Evolutionary conservation across 2,113 vertebrate genomes (phyloP).

Genomic region (Pheucticus melanocephalus): DNA sequence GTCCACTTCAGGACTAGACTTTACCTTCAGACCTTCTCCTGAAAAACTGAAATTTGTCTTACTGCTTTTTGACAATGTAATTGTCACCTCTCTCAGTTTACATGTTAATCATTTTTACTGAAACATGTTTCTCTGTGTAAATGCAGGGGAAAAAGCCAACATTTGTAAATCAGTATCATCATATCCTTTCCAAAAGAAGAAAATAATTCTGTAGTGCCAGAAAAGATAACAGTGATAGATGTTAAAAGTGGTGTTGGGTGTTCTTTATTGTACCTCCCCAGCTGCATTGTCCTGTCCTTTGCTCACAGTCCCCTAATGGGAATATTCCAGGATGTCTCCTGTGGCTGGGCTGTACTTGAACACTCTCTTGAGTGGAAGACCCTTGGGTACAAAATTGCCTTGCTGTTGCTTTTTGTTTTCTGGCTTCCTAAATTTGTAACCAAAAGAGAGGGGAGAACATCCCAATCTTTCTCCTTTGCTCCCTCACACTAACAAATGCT

Average conservation of each 20-base stretch:
- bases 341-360: not conserved
- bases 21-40: not conserved
- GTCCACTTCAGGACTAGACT: not conserved
- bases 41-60: not conserved
- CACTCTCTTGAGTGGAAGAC: not conserved
- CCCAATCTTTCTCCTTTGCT: not conserved
- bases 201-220: not conserved
- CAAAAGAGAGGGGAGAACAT: not conserved
- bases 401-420: not conserved
- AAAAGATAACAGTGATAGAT: not conserved
- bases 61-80: not conserved
- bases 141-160: fast-evolving
- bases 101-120: not conserved
- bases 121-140: not conserved
- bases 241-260: not conserved
- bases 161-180: not conserved
- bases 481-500: not conserved
- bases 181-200: slow-evolving; percentile 43
- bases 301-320: not conserved
- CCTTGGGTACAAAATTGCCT: not conserved
- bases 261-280: not conserved
- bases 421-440: not conserved
- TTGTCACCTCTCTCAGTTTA: not conserved
- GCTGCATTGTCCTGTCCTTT: not conserved
- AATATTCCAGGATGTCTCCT: not conserved